phyloP scores from a whole-genome alignment of 2,113 vertebrate species.

The Xiphophorus hellerii region DNA sequence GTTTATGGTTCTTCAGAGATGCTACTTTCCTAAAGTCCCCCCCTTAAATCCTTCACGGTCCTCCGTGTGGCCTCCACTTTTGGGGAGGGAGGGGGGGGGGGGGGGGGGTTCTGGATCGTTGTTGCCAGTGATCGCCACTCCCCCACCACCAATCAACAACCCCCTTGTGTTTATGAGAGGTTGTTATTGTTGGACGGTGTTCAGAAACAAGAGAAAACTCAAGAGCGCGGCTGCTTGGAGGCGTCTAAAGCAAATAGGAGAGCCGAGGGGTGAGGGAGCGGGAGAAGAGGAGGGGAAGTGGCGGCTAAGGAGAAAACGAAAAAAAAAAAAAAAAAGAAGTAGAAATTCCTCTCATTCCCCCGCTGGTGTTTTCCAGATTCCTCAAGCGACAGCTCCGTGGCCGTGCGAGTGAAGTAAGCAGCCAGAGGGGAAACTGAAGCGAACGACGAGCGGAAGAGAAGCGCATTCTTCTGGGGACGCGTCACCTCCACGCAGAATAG shows the following conservation, averaged over 20 bases:
- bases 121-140: constrained; percentile 88
- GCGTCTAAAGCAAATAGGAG: constrained; percentile 77
- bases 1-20: constrained; percentile 79
- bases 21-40: constrained; percentile 87
- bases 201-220: constrained; percentile 87
- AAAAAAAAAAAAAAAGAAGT: constrained; percentile 41
- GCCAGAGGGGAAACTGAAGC: constrained; percentile 68
- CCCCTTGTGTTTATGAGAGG: constrained; percentile 94
- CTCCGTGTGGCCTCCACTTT: constrained; percentile 53
- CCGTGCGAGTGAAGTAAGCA: constrained; percentile 68
- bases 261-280: constrained; percentile 51
- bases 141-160: constrained; percentile 86
- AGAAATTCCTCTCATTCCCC: constrained; percentile 83
- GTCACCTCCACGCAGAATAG: constrained; percentile 70
- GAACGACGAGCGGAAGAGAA: constrained; percentile 68
- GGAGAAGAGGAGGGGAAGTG: constrained; percentile 37
- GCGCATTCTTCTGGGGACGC: constrained; percentile 73
- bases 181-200: constrained; percentile 94
- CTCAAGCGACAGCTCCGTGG: constrained; percentile 70
- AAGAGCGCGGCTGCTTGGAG: constrained; percentile 75
- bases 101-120: constrained; percentile 77
- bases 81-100: constrained; percentile 7
- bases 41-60: constrained; percentile 84
- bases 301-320: constrained; percentile 51
- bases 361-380: constrained; percentile 82